Base-by-base conservation (phyloP, 2,797 vertebrate genomes). In the Atherinosoma microstoma region DNA sequence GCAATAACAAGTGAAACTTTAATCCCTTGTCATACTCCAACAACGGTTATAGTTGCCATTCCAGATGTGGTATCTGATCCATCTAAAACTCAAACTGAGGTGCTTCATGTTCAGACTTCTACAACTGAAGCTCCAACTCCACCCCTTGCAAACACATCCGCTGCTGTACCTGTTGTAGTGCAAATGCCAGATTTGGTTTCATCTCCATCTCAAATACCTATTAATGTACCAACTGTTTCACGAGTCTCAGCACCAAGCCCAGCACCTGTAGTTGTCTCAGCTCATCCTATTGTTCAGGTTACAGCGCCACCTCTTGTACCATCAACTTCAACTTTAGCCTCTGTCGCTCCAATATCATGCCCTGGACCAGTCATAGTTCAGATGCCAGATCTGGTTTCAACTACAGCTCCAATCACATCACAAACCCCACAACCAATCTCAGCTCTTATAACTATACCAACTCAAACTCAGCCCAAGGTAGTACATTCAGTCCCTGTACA, bases 171-270 rank as follows among this genome's bases (percentile, higher is more conserved):
- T 63, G 67, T 86, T 69, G 67, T 84, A 27, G 84, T 86, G 66
- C 82, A 90, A 91, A 94, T 94, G 89, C 90, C 93, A 81, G 92
- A 93, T 58, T 78, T 93, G 45, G 90, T 92, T 80, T 92, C 91
- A 64, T 88, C 91, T 62, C 91, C 90, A 70, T 92, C 91, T 62
- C 91, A 92, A 53, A 78, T 91, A 59, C 73, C 90, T 38, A 51
- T 42, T 35, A 67, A 84, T 16, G 58, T 67, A 76, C 42, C 87
- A 82, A 58, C 79, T 76, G 51, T 77, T 67, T 74, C 88, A 76
- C 83, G 91, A 53, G 83, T 88, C 4, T 84, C 83, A 84, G 45
- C 82, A 65, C 70, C 73, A 76, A 85, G 70, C 76, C 69, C 72
- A 73, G 56, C 58, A 53, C 81, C 87, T 78, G 32, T 58, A 78